Evolutionary conservation across 1,140 invertebrate species (phyloP), one percentile per base, ranked within the genome.

Genomic region (Scaptodrosophila lebanonensis): DNA sequence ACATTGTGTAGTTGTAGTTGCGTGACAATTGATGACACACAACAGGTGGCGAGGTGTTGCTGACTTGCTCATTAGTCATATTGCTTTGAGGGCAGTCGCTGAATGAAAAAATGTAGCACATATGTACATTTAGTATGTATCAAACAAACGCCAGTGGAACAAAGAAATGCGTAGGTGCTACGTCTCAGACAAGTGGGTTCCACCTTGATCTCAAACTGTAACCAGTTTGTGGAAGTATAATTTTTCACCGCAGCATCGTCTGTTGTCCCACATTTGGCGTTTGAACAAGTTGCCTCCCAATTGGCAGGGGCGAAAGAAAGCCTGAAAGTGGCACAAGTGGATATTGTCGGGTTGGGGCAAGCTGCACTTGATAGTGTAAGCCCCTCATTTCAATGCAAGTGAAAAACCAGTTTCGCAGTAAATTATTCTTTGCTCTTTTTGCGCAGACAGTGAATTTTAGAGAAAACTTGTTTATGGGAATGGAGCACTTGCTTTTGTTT

Each of bases 31-130:
- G 51, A 60, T 77, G 68, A 79, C 75, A 79, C 68, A 82, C 51
- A 35, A 79, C 75, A 82, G 75, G 75, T 79, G 68, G 45, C 52
- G 52, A n/a, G n/a, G n/a, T n/a, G n/a, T n/a, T n/a, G n/a, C n/a
- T n/a, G n/a, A n/a, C n/a, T n/a, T n/a, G n/a, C n/a, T n/a, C n/a
- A n/a, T n/a, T n/a, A n/a, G n/a, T n/a, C n/a, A n/a, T n/a, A n/a
- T n/a, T n/a, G n/a, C n/a, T n/a, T n/a, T n/a, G n/a, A n/a, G n/a
- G n/a, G n/a, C n/a, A n/a, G n/a, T n/a, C n/a, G n/a, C n/a, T n/a
- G n/a, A n/a, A n/a, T n/a, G n/a, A n/a, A n/a, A n/a, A n/a, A n/a
- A n/a, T n/a, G n/a, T n/a, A n/a, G n/a, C n/a, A n/a, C n/a, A n/a
- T n/a, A n/a, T n/a, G n/a, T n/a, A n/a, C n/a, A n/a, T n/a, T n/a